These are phyloP conservation scores for Chironomus tepperi DNA, from an alignment of 1,140 invertebrate species.

Conservation along the genomic window DNA sequence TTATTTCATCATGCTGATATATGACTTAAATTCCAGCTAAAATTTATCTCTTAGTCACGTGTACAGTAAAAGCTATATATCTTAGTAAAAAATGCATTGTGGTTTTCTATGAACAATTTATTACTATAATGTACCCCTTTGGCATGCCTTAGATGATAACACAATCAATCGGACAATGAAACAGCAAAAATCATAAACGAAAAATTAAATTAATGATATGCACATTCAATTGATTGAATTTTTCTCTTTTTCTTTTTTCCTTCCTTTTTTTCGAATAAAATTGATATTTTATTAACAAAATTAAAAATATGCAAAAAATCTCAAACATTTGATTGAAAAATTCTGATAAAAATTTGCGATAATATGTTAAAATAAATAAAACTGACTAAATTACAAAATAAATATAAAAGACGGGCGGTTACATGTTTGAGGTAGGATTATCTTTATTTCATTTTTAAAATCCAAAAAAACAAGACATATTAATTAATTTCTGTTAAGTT, in stretches of 20 bases:
- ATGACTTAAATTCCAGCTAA: too few species aligned
- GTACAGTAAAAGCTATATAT: too few species aligned
- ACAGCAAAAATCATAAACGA: neutral
- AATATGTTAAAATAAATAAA: conserved; percentile 12
- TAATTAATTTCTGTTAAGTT: neutral
- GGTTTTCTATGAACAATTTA: too few species aligned
- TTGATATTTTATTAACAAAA: neutral
- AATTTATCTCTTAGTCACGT: too few species aligned
- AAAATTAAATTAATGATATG: conserved; percentile 4
- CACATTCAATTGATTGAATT: conserved; percentile 8
- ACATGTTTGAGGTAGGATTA: conserved; percentile 21
- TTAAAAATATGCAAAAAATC: neutral
- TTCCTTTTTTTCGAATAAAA: neutral
- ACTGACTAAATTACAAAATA: too few species aligned
- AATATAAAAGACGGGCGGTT: neutral
- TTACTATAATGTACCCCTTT: too few species aligned
- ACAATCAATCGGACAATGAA: too few species aligned
- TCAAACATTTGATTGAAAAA: neutral
- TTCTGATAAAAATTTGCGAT: neutral
- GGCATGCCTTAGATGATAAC: too few species aligned
- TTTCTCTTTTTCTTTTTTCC: neutral
- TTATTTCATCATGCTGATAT: too few species aligned
- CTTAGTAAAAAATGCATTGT: too few species aligned
- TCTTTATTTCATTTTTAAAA: neutral
- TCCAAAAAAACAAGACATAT: neutral